A percentile compares a stretch with the other conserved stretches of the same genome.
phyloP scores from a whole-genome alignment of 1,140 invertebrate genomes.

The Diuraphis noxia region DNA sequence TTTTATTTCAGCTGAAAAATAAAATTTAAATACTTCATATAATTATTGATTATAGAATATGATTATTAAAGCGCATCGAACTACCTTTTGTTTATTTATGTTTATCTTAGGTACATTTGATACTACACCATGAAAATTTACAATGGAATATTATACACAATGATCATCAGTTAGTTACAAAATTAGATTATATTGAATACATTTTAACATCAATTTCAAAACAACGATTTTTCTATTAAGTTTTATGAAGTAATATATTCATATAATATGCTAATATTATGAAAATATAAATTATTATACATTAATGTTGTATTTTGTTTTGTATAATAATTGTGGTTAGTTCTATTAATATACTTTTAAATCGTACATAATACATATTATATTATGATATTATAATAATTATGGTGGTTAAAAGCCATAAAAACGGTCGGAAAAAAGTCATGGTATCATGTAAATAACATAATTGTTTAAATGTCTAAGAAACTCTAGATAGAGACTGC shows the following conservation, averaged over 20 bases:
- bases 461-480: neutral
- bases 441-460: neutral
- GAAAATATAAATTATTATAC: neutral
- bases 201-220: neutral
- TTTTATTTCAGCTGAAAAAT: neutral
- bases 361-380: neutral
- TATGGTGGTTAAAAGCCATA: neutral
- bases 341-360: neutral
- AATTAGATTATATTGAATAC: neutral
- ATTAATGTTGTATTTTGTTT: neutral
- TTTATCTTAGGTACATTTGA: neutral
- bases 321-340: neutral
- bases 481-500: neutral
- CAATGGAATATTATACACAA: no score
- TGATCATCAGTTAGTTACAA: neutral
- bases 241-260: neutral
- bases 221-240: neutral
- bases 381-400: neutral
- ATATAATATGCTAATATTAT: neutral
- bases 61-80: neutral
- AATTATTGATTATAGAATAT: neutral
- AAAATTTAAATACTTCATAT: neutral
- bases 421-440: neutral
- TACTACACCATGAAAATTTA: neutral
- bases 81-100: neutral